Conservation (phyloP, 2,888 invertebrate species). For the Tenthredo scrophulariae region DNA sequence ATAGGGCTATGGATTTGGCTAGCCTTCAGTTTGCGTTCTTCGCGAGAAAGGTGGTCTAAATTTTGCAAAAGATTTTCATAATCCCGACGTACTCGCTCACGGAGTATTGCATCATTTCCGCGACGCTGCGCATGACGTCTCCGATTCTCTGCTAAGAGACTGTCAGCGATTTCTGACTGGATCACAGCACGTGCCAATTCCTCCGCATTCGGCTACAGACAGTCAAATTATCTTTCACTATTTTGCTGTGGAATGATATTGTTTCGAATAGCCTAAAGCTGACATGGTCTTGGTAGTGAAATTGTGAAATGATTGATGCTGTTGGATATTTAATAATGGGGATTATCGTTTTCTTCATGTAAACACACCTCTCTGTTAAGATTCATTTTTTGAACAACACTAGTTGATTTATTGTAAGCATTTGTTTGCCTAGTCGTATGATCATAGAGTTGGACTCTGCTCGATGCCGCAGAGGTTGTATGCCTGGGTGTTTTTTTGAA, state of each 20-base stretch:
- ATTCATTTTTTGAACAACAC: slow-evolving; percentile 71
- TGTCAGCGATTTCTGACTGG: slow-evolving; percentile 61
- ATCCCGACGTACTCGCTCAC: slow-evolving; percentile 72
- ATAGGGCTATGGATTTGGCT: slow-evolving; percentile 62
- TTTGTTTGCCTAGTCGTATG: slow-evolving; percentile 69
- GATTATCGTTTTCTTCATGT: not conserved
- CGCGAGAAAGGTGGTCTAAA: slow-evolving; percentile 67
- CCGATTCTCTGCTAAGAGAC: slow-evolving; percentile 62
- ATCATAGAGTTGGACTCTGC: slow-evolving; percentile 72
- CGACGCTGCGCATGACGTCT: slow-evolving; percentile 66
- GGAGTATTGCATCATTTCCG: slow-evolving; percentile 71
- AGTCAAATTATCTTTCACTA: not conserved
- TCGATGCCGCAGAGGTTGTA: slow-evolving; percentile 59
- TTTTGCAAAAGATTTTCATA: slow-evolving; percentile 70
- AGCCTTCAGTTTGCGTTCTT: slow-evolving; percentile 71
- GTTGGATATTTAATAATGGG: not conserved
- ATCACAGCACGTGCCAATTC: slow-evolving; percentile 68
- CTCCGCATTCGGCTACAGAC: slow-evolving; percentile 69
- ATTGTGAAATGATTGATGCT: slow-evolving; percentile 22
- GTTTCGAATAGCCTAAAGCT: not conserved
- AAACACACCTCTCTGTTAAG: slow-evolving; percentile 66
- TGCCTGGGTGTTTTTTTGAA: slow-evolving; percentile 61
- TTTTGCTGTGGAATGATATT: not conserved
- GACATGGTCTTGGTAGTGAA: not conserved
- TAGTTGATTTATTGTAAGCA: slow-evolving; percentile 67